These are phyloP conservation scores for Morpho deidamia DNA, from an alignment of 2,888 invertebrate species.

Conservation along the genomic window DNA sequence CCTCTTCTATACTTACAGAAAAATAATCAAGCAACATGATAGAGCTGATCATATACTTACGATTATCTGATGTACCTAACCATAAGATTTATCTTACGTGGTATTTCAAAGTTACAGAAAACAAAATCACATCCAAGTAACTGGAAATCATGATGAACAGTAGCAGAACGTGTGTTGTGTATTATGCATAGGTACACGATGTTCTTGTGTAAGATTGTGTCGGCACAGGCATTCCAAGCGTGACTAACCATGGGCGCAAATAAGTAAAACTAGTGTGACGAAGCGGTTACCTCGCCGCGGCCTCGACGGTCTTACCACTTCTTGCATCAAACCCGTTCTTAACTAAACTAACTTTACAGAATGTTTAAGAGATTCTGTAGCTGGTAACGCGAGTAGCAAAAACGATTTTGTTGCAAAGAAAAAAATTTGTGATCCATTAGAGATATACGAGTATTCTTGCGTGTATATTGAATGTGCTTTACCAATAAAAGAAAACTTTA, in stretches of 20 bases:
- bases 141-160: conserved; percentile 7
- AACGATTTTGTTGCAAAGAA: too few species aligned
- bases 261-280: conserved; percentile 42
- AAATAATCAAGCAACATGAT: too few species aligned
- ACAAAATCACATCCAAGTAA: background rate
- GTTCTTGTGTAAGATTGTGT: conserved; percentile 49
- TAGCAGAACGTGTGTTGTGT: conserved; percentile 8
- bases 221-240: conserved; percentile 60
- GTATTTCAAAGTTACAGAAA: too few species aligned
- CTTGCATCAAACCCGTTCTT: conserved; percentile 63
- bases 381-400: background rate
- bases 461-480: too few species aligned
- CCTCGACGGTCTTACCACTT: conserved; percentile 60
- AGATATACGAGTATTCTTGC: too few species aligned
- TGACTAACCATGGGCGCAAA: conserved; percentile 56
- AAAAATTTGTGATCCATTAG: too few species aligned
- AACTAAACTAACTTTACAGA: conserved; percentile 6
- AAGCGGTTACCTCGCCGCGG: conserved; percentile 63
- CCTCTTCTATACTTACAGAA: too few species aligned
- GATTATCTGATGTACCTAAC: too few species aligned
- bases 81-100: too few species aligned
- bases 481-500: too few species aligned
- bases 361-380: background rate
- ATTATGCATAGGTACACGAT: conserved; percentile 15
- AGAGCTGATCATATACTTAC: too few species aligned